Evolutionary conservation across 2,888 invertebrate species (phyloP).

Genomic region (Meteorus cinctellus): DNA sequence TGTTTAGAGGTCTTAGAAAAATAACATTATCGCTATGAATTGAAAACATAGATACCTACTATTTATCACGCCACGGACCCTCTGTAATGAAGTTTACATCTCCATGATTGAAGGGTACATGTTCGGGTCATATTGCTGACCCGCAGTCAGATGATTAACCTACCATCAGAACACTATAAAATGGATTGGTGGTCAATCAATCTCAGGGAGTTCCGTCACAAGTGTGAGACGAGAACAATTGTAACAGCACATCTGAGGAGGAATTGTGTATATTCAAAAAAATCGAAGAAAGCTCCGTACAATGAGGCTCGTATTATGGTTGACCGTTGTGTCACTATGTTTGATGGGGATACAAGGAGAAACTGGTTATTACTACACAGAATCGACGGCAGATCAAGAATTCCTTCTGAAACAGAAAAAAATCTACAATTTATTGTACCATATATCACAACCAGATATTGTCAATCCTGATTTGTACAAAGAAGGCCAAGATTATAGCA

Average conservation of each 20-base stretch:
- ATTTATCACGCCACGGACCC: background rate
- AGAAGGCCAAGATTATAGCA: conserved; percentile 59
- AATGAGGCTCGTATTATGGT: conserved; percentile 55
- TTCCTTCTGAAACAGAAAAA: conserved; percentile 65
- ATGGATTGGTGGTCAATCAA: background rate
- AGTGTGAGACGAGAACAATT: conserved; percentile 16
- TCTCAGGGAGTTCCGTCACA: conserved; percentile 16
- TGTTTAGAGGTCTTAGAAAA: background rate
- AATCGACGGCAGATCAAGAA: conserved; percentile 60
- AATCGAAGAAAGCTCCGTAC: conserved; percentile 40
- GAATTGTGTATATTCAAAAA: conserved; percentile 3
- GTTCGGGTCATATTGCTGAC: conserved; percentile 38
- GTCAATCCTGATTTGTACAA: conserved; percentile 58
- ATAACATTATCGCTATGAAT: background rate
- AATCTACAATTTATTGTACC: conserved; percentile 64
- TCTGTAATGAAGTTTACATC: background rate
- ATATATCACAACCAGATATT: conserved; percentile 59
- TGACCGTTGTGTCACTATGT: conserved; percentile 59
- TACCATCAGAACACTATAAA: conserved; percentile 37
- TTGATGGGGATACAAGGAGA: conserved; percentile 45
- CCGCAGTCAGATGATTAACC: conserved; percentile 40
- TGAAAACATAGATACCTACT: background rate
- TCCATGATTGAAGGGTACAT: background rate
- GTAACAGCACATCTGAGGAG: background rate
- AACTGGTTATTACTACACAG: conserved; percentile 53